phyloP scores from a whole-genome alignment of 1,140 invertebrate genomes.

The Oryzaephilus surinamensis region DNA sequence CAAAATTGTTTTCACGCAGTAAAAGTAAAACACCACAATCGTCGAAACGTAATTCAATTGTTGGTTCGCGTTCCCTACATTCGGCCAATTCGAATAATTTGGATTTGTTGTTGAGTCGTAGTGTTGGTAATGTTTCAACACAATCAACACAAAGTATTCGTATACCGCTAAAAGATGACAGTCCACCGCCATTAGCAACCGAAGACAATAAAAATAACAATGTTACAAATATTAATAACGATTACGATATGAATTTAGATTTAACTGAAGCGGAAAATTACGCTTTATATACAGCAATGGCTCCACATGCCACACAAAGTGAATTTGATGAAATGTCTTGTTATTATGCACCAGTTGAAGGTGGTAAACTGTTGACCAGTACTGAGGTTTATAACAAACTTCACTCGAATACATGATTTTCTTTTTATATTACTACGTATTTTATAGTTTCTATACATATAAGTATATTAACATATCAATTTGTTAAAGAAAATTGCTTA shows the following conservation, averaged over 20 bases:
- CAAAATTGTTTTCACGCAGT: constrained; percentile 45
- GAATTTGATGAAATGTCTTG: constrained; percentile 80
- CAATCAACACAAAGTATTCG: constrained; percentile 38
- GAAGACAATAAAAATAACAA: constrained; percentile 3
- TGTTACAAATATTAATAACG: constrained; percentile 14
- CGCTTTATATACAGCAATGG: constrained; percentile 71
- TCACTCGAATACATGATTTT: constrained; percentile 22
- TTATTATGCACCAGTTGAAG: constrained; percentile 75
- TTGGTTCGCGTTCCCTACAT: too few species aligned
- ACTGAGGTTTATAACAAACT: constrained; percentile 20
- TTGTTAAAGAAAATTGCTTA: neutral
- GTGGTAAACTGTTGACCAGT: constrained; percentile 48
- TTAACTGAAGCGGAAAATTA: constrained; percentile 78
- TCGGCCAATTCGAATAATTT: too few species aligned
- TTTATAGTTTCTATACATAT: neutral
- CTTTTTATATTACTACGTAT: constrained; percentile 4
- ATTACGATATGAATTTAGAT: constrained; percentile 41
- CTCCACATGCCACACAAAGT: constrained; percentile 69
- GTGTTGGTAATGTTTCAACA: constrained; percentile 22
- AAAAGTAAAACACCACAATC: constrained; percentile 20
- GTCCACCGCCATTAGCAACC: constrained; percentile 6
- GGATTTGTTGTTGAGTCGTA: too few species aligned
- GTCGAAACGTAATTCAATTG: too few species aligned
- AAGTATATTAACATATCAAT: neutral
- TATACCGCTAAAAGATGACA: constrained; percentile 48